Evolutionary conservation across 2,113 vertebrate species (phyloP), one percentile per base, ranked within the genome.

Genomic region (Caracal caracal): DNA sequence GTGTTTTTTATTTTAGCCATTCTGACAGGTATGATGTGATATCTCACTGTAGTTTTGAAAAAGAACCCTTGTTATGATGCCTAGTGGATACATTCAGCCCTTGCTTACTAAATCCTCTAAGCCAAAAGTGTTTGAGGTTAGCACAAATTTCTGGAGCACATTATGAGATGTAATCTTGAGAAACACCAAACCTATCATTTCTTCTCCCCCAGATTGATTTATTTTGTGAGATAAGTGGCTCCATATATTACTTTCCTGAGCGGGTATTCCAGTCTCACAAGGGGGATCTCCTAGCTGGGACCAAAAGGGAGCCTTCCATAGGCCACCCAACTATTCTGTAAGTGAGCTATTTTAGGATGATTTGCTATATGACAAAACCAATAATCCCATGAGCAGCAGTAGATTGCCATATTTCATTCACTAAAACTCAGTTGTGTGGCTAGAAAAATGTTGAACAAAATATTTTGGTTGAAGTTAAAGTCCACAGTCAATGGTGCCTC

Each of bases 391-490:
- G 11, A 91, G 5, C 63, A 76, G 30, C 11, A 80, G 35, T 22
- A 71, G 5, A 22, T 37, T 26, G 12, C 30, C 63, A 63, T 56
- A 93, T 63, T 94, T 90, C 71, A 53, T 47, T 96, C 68, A 80
- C 75, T 40, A 71, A 87, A 95, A 83, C 15, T 28, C 35, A 78
- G 33, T 22, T 56, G 7, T 61, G 53, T 68, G n/a, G 10, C 53
- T 49, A 88, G 20, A 83, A n/a, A 94, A 37, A 83, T 61, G 10
- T 12, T 43, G 59, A 76, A 87, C 75, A 66, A 66, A 90, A 30
- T 83, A 79, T 63, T 95, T 65, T 87, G 61, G 63, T 84, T 84
- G 71, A 82, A 63, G 40, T 75, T 78, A 90, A 95, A 73, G 49
- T 66, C n/a, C 24, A 35, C 40, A 61, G 53, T 83, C 37, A 53